Evolutionary conservation across 2,888 invertebrate species (phyloP), one percentile per base, ranked within the genome.

Genomic region (Parapristionchus giblindavisi): DNA sequence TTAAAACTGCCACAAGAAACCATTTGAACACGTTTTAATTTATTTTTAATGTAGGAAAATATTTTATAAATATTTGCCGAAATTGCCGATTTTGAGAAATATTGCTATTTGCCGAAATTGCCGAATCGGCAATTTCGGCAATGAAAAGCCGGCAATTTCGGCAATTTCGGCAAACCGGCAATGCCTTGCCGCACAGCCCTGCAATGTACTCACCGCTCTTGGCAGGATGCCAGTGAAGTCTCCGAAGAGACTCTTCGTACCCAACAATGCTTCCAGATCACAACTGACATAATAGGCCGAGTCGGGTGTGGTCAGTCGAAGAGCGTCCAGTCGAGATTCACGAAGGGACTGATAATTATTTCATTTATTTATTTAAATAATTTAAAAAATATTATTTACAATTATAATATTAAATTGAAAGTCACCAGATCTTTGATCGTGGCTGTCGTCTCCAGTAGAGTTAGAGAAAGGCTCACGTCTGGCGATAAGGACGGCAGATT

Each of bases 301-400:
- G 32, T n/a, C 17, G 6, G 51, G 51, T 2, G 66, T 21, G 1
- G 66, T 51, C n/a, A 51, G n/a, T 3, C 66, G 32, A 1, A 66
- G 66, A 11, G 48, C 51, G n/a, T 66, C 66, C n/a, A 66, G 51
- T 24, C 66, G 66, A 5, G 66, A 66, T 24, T 66, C 66, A n/a
- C 66, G 66, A 24, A 66, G 66, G 66, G 51, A 66, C 66, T 66
- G 51, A 17, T 51, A 34, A 24, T 36, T 29, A 27, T 5, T 14
- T n/a, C 8, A 14, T 58, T 58, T 32, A 5, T 52, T 52, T 52
- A 14, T 43, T 8, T 17, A 14, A 14, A 43, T 43, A 14, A 43
- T 17, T 4, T 5, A 58, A 58, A 27, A 32, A 58, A 58, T 8
- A 58, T 32, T 32, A 17, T 58, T 32, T 21, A 21, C 5, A 58